Base-by-base conservation (phyloP, 2,888 invertebrate species). In the Drosophila histrio region DNA sequence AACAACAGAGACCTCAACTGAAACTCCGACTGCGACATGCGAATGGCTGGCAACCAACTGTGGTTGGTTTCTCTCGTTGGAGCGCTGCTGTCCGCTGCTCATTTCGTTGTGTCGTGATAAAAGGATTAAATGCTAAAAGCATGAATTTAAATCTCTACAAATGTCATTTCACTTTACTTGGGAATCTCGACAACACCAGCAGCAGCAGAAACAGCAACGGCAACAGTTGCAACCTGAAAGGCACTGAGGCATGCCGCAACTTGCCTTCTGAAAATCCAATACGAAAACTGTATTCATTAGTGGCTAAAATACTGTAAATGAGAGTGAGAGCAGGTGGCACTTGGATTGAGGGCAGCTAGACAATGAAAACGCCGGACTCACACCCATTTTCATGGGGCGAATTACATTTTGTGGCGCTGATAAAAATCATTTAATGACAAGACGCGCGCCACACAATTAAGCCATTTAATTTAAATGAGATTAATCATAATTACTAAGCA, bases 351-450 rank as follows among this genome's bases (percentile, higher is more conserved):
- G 24, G 44, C 32, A 58, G n/a, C 47, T 32, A 49, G 60, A 77
- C 77, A 72, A 72, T 49, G 44, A 47, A 30, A 6, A 21, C 7
- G n/a, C 17, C 19, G 15, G 19, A 9, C 43, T 24, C 36, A 8
- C 11, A 15, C 28, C 28, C 41, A 53, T n/a, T 21, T 53, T 46
- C 52, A 46, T 43, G 60, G 34, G 49, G 64, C 43, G 69, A 87
- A 74, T 72, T 79, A 63, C 69, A 70, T 81, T 85, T 85, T 70
- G 65, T 71, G 54, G 65, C 34, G 68, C 67, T 87, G 84, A 85
- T 89, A 89, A 87, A 87, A 89, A 85, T 85, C 88, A 85, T 85
- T 88, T 85, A 89, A 85, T 89, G 89, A 87, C 82, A 89, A 78
- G 76, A 81, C 70, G 77, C 53, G 73, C 64, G 61, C 68, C 67